Conservation (phyloP, 2,888 invertebrate species). For the Noctua comes region DNA sequence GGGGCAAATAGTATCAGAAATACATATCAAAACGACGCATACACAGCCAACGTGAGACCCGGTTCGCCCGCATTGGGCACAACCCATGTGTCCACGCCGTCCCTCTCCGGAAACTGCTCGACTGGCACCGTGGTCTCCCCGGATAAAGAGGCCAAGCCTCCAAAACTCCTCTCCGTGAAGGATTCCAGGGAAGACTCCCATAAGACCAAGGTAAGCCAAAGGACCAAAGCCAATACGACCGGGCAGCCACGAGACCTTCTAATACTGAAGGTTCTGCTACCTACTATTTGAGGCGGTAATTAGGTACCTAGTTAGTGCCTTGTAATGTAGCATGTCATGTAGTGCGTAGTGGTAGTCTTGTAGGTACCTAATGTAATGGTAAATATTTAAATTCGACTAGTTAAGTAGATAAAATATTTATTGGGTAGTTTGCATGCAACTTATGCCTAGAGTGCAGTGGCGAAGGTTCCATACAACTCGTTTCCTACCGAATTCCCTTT, state of each 20-base stretch:
- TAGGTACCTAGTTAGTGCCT: conserved; percentile 29
- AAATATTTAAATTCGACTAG: not conserved
- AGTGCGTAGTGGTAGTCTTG: not conserved
- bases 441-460: too few relatives aligned
- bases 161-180: conserved; percentile 67
- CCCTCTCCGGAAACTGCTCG: conserved; percentile 72
- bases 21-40: conserved; percentile 57
- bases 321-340: not conserved
- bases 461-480: too few relatives aligned
- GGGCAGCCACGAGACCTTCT: conserved; percentile 54
- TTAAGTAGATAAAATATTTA: not conserved
- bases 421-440: conserved; percentile 1
- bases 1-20: conserved; percentile 51
- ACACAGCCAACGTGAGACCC: conserved; percentile 81
- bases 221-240: conserved; percentile 58
- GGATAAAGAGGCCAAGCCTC: conserved; percentile 67
- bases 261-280: conserved; percentile 49
- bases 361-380: not conserved
- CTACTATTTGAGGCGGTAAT: conserved; percentile 38
- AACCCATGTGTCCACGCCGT: conserved; percentile 71
- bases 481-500: too few relatives aligned
- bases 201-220: conserved; percentile 69
- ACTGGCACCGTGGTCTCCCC: conserved; percentile 63
- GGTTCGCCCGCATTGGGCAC: conserved; percentile 79
- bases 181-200: conserved; percentile 62